phyloP scores from a whole-genome alignment of 2,113 vertebrate genomes.

The Actenoides lindsayi region DNA sequence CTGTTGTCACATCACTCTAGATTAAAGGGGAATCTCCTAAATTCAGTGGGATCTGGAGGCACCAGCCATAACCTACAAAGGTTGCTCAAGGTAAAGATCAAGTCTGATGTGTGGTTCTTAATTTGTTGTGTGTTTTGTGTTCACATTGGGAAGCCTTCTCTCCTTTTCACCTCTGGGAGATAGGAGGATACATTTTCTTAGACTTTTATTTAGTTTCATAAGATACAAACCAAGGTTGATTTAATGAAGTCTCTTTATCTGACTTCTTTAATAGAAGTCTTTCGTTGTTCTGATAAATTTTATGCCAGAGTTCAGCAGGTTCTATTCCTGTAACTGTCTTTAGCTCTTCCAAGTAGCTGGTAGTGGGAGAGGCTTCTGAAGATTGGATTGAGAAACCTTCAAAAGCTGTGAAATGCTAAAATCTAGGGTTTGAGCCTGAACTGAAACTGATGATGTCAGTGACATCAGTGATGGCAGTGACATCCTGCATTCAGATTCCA shows the following conservation, averaged over 20 bases:
- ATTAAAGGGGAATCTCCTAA: constrained; percentile 81
- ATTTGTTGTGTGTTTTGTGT: constrained; percentile 66
- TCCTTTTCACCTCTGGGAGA: background rate
- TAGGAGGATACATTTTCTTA: background rate
- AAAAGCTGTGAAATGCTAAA: background rate
- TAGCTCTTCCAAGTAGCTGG: background rate
- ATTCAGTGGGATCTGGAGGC: constrained; percentile 72
- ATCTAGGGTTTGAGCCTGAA: background rate
- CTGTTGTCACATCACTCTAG: constrained; percentile 81
- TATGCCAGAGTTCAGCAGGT: background rate
- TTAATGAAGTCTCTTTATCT: background rate
- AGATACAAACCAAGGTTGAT: background rate
- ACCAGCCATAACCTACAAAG: constrained; percentile 74
- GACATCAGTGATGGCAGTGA: background rate
- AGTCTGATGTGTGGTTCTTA: constrained; percentile 61
- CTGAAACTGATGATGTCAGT: background rate
- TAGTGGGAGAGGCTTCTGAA: background rate
- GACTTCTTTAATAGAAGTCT: background rate
- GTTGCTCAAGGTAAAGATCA: constrained; percentile 81
- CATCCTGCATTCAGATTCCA: background rate
- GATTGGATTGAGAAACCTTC: background rate
- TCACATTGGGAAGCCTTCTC: constrained; percentile 11
- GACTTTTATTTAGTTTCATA: background rate
- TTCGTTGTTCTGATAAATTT: background rate
- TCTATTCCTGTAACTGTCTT: background rate